These are phyloP conservation scores for Platysteira castanea DNA, from an alignment of 2,113 vertebrate species.

Conservation along the genomic window DNA sequence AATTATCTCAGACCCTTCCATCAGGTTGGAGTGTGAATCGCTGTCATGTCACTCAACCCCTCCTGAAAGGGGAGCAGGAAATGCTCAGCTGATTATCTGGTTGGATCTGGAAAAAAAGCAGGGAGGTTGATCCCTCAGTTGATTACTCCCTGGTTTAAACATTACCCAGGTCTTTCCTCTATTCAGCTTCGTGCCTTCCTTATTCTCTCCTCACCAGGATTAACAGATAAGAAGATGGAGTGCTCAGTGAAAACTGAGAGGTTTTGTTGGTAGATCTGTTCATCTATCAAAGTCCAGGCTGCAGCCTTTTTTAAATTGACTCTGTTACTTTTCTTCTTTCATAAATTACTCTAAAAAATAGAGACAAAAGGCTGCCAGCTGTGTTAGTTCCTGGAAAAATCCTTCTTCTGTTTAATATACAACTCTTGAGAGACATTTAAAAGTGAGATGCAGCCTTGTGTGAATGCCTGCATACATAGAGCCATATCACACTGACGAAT, in stretches of 20 bases:
- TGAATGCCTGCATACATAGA: neutral
- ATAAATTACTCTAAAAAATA: slow-evolving; percentile 56
- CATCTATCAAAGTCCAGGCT: slow-evolving; percentile 60
- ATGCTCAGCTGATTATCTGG: neutral
- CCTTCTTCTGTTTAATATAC: slow-evolving; percentile 35
- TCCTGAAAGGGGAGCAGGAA: neutral
- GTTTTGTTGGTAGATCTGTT: slow-evolving; percentile 47
- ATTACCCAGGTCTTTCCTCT: neutral
- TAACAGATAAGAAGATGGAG: slow-evolving; percentile 44
- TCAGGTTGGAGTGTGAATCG: neutral
- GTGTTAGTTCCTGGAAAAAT: slow-evolving; percentile 47
- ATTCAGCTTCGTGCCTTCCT: neutral
- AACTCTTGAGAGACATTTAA: slow-evolving; percentile 36
- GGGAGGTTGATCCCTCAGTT: neutral
- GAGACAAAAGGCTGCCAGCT: slow-evolving; percentile 52
- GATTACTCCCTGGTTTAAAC: neutral
- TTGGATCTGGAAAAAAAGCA: neutral
- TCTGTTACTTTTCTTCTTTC: slow-evolving; percentile 29
- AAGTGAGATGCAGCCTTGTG: slow-evolving; percentile 40
- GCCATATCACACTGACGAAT: neutral
- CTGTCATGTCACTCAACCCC: neutral
- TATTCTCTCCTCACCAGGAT: neutral
- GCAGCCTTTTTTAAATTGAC: slow-evolving; percentile 47
- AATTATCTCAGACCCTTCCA: neutral
- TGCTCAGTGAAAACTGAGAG: slow-evolving; percentile 27